phyloP scores from a whole-genome alignment of 2,888 invertebrate species.

The Nomada fucata region DNA sequence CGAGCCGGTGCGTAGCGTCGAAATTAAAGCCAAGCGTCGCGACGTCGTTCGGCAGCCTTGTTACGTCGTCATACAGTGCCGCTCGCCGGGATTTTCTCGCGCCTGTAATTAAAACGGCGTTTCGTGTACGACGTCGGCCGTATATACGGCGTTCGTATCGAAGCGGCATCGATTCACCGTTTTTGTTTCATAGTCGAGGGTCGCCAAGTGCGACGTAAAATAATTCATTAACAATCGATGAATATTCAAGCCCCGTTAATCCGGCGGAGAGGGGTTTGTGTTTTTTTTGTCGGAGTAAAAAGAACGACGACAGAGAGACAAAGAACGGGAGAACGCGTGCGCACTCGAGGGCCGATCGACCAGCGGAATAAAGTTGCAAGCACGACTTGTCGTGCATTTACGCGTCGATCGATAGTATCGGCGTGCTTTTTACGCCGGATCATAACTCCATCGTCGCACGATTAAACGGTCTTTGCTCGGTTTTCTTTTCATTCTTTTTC shows the following conservation, averaged over 20 bases:
- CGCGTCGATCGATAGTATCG: conserved; percentile 16
- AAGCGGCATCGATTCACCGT: conserved; percentile 50
- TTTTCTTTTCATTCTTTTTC: too few species aligned
- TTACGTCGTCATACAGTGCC: conserved; percentile 1
- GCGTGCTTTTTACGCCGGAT: conserved; percentile 15
- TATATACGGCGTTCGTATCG: conserved; percentile 33
- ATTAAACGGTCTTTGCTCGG: conserved; percentile 19
- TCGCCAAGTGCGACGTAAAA: conserved; percentile 41
- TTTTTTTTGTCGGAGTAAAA: background rate
- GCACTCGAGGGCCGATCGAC: conserved; percentile 20
- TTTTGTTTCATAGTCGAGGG: conserved; percentile 44
- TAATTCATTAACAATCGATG: conserved; percentile 68
- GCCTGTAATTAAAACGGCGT: conserved; percentile 47
- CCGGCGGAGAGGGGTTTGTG: conserved; percentile 4
- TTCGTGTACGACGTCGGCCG: conserved; percentile 33
- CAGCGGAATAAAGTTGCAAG: conserved; percentile 35
- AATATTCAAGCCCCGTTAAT: conserved; percentile 68
- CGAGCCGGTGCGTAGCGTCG: background rate
- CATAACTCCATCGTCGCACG: conserved; percentile 34
- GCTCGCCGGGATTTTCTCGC: conserved; percentile 38
- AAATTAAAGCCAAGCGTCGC: conserved; percentile 32
- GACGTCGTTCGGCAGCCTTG: conserved; percentile 22
- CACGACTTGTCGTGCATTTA: conserved; percentile 23
- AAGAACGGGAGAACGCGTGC: background rate
- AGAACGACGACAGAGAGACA: background rate